phyloP scores from a whole-genome alignment of 2,797 vertebrate species.

The Sylvilagus floridanus region DNA sequence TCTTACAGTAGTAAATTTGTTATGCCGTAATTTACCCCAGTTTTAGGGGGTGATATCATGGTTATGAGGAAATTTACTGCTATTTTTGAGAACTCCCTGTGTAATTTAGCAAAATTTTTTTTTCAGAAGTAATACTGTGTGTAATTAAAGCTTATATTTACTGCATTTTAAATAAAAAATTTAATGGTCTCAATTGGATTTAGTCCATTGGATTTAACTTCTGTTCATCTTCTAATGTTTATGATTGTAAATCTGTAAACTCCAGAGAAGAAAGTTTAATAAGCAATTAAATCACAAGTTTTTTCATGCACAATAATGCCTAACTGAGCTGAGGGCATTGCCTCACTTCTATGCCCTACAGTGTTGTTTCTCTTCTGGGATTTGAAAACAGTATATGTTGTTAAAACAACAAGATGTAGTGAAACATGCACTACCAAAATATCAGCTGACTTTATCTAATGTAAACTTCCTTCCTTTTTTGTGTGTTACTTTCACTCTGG shows the following conservation, averaged over 20 bases:
- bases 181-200: conserved; percentile 11
- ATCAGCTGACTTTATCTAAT: conserved; percentile 68
- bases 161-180: conserved; percentile 42
- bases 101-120: conserved; percentile 3
- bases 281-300: not conserved
- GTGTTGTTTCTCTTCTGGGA: not conserved
- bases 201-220: conserved; percentile 9
- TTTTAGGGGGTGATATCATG: not conserved
- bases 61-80: not conserved
- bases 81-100: conserved; percentile 11
- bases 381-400: conserved; percentile 65
- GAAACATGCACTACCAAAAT: conserved; percentile 55
- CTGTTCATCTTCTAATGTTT: conserved; percentile 44
- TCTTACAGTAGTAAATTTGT: not conserved
- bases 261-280: conserved; percentile 6
- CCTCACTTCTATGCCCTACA: not conserved
- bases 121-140: not conserved
- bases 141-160: conserved; percentile 6
- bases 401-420: conserved; percentile 47
- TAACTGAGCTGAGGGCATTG: not conserved
- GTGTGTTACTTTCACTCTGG: conserved; percentile 13
- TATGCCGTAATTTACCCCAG: not conserved
- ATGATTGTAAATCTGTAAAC: conserved; percentile 32
- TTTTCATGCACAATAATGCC: not conserved
- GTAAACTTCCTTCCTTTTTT: conserved; percentile 40